A percentile compares a stretch with the other conserved stretches of the same genome.
phyloP scores from a whole-genome alignment of 1,140 invertebrate genomes.

The Steinernema khuongi region DNA sequence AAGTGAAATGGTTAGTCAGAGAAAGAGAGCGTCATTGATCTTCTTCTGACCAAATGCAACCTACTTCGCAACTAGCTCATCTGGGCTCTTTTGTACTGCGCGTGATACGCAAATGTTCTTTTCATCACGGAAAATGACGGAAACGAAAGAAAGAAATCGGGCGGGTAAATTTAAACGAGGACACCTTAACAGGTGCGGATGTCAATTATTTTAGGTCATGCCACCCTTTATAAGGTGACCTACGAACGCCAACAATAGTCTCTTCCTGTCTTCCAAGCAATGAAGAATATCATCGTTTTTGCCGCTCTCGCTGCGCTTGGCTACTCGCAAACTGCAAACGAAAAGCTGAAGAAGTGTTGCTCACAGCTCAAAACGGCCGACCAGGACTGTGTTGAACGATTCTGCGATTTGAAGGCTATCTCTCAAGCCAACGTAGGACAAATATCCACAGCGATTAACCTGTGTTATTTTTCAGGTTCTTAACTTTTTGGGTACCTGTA shows the following conservation, averaged over 20 bases:
- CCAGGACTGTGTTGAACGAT: conserved; percentile 52
- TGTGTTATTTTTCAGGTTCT: conserved; percentile 38
- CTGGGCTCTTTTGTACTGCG: too few species aligned
- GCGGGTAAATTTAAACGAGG: too few species aligned
- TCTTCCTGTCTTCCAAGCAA: background rate
- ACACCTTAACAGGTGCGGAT: background rate
- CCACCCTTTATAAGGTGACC: background rate
- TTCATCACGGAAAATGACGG: too few species aligned
- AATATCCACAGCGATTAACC: conserved; percentile 4
- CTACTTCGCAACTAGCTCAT: too few species aligned
- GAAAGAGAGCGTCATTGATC: too few species aligned
- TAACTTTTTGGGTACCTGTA: conserved; percentile 55
- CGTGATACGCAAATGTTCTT: too few species aligned
- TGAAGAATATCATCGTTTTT: background rate
- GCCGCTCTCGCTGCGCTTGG: background rate
- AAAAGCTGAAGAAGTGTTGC: conserved; percentile 56
- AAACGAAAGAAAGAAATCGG: too few species aligned
- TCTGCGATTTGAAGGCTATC: conserved; percentile 59
- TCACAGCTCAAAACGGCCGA: conserved; percentile 48
- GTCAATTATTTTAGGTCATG: conserved; percentile 12
- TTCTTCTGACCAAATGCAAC: too few species aligned
- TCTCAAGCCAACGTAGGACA: conserved; percentile 57
- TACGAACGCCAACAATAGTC: background rate
- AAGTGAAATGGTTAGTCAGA: too few species aligned
- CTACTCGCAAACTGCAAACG: conserved; percentile 42